A percentile compares a stretch with the other conserved stretches of the same genome.
Evolutionary conservation across 2,888 invertebrate species (phyloP).

Genomic region (Oscheius sp.): DNA sequence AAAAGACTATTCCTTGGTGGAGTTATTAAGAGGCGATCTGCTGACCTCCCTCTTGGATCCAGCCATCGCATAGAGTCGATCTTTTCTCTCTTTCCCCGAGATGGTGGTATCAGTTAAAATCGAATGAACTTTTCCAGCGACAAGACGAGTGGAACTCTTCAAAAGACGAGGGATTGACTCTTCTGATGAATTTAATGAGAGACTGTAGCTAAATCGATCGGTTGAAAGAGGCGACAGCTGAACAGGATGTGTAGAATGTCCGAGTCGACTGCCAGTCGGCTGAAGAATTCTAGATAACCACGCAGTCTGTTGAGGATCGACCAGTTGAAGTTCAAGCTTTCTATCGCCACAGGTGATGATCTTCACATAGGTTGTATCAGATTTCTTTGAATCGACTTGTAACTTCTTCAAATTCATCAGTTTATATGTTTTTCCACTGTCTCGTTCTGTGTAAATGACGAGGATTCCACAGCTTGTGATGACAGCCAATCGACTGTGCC

Average conservation of each 20-base stretch:
- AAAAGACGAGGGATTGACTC: constrained; percentile 1
- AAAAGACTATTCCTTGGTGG: too few species aligned
- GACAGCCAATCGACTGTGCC: not conserved
- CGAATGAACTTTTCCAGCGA: constrained; percentile 5
- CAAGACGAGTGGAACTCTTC: not conserved
- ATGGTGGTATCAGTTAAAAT: constrained; percentile 6
- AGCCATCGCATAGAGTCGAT: not conserved
- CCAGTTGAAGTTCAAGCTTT: not conserved
- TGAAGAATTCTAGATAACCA: constrained; percentile 1
- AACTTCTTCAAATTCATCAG: not conserved
- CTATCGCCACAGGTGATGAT: not conserved
- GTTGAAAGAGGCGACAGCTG: not conserved
- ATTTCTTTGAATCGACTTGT: not conserved
- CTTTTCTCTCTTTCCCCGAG: not conserved
- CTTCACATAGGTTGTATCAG: not conserved
- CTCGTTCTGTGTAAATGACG: not conserved
- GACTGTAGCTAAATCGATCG: not conserved
- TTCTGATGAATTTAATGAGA: not conserved
- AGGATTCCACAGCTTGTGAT: constrained; percentile 4
- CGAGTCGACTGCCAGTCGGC: not conserved
- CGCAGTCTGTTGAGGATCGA: not conserved
- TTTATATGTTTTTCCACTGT: not conserved
- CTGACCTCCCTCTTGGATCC: not conserved
- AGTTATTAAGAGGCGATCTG: too few species aligned
- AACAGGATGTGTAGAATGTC: not conserved